Percentiles rank a stretch among this genome's conserved stretches.
These are phyloP conservation scores for Podarcis muralis DNA, from an alignment of 2,113 vertebrate genomes.

Conservation along the genomic window DNA sequence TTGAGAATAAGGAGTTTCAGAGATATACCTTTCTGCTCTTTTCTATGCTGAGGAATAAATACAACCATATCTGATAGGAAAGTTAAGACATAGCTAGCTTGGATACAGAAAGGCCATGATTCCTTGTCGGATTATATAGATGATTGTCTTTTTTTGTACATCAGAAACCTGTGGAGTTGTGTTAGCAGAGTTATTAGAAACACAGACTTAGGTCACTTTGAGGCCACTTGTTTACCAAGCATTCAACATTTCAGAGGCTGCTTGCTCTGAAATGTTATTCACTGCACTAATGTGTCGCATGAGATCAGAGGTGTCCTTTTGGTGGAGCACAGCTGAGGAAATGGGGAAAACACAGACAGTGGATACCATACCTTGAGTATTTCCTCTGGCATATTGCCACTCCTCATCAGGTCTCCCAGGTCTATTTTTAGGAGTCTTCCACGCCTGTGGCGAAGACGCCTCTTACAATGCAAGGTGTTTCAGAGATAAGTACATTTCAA, in stretches of 20 bases:
- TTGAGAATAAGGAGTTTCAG: slow-evolving; percentile 35
- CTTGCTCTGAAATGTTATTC: neutral
- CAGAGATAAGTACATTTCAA: slow-evolving; percentile 9
- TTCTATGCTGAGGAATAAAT: slow-evolving; percentile 15
- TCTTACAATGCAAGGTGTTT: slow-evolving; percentile 4
- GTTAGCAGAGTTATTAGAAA: neutral
- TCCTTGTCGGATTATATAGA: neutral
- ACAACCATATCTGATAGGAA: slow-evolving; percentile 15
- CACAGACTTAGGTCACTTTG: neutral
- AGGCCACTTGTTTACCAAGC: too few relatives aligned
- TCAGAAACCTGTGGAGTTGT: neutral
- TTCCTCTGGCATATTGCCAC: neutral
- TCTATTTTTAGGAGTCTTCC: slow-evolving; percentile 6
- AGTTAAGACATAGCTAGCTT: slow-evolving; percentile 8
- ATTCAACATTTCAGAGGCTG: too few relatives aligned
- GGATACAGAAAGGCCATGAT: fast-evolving
- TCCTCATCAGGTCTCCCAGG: neutral
- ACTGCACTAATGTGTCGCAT: slow-evolving; percentile 12
- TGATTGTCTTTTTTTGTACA: neutral
- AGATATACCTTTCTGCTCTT: neutral
- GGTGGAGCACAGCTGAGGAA: neutral
- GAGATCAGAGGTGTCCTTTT: slow-evolving; percentile 1
- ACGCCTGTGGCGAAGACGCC: neutral
- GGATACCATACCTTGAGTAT: neutral
- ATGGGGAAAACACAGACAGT: neutral